Base-by-base conservation (phyloP, 2,113 vertebrate genomes). In the Hepsetus odoe region DNA sequence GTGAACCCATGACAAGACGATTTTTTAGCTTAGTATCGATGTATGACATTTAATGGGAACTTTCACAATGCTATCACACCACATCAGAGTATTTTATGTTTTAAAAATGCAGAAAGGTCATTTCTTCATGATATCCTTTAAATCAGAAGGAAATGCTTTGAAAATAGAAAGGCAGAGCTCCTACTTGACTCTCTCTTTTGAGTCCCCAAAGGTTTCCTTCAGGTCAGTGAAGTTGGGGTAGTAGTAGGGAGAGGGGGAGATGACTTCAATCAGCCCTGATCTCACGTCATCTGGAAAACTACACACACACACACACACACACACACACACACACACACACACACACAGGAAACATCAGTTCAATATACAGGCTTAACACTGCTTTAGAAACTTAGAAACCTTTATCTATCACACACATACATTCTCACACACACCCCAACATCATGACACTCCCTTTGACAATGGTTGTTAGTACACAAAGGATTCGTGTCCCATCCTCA, bases 121-220 rank as follows among this genome's bases (percentile, higher is more conserved):
- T n/a, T n/a, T n/a, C n/a, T n/a, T n/a, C n/a, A n/a, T 1, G 7
- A 46, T 12, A 46, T 5, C 14, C 13, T 2, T 2, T 12, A 9
- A 46, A 2, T 5, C 11, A 46, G 4, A 12, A 12, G 49, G 22
- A 33, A 9, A 1, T 1, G 7, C 33, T 7, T 4, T 4, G 2
- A 16, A 68, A 26, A 26, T 11, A 51, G 44, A 24, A 26, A 68
- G 44, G 0, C 32, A 33, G 12, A 67, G 42, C 2, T 16, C 90
- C 83, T 92, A 98, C 96, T 92, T 94, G 66, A 94, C 91, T 89
- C 91, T 85, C 9, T 91, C 89, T 81, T 91, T 88, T 5, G 94
- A 89, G 86, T 95, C 90, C 2, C 95, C 92, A 51, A 93, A 80
- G 0, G 91, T 91, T 83, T 90, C 87, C 69, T 82, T 92, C 64